Base-by-base conservation (phyloP, 2,113 vertebrate genomes). In the Tachycineta bicolor region DNA sequence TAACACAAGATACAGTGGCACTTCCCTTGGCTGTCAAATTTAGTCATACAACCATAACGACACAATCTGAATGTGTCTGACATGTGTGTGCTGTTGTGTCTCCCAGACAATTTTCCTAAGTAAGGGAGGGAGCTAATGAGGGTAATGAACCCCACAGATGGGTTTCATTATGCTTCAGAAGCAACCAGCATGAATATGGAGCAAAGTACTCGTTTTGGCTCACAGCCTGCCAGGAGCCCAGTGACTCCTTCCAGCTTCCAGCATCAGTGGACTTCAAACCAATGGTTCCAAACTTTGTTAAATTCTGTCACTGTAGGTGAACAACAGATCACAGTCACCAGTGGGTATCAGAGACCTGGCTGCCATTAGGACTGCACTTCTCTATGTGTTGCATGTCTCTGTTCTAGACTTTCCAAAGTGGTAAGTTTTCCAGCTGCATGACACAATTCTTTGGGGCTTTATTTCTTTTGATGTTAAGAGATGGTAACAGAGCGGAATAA, bases 21-120 rank as follows among this genome's bases (percentile, higher is more conserved):
- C 41, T 85, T 75, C 29, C 15, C 43, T 4, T n/a, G 50, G 19
- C 34, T 76, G 70, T 14, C 70, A 68, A 43, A 79, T 79, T 56
- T 46, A 86, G 22, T 73, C 34, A 11, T 19, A 44, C 11, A 73
- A 5, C 5, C 0, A 0, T 15, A 80, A 59, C 0, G 0, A 22
- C 74, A 56, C 29, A 34, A 90, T 34, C 31, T 70, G 82, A 37
- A 52, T 17, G 14, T 73, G 49, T 59, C 79, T 88, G 58, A 44
- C 16, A 25, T 5, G 0, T 37, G 31, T 41, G n/a, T n/a, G 50
- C 56, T 93, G 33, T 43, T 7, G 0, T n/a, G 39, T 69, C 55
- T 69, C 78, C 31, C 47, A 90, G 52, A 1, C 1, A 1, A 5
- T n/a, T 82, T 87, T 52, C 33, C 52, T 39, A 53, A 62, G 29